Evolutionary conservation across 1,140 invertebrate genomes (phyloP), one percentile per base, ranked within the genome.

Genomic region (Oncopeltus fasciatus): DNA sequence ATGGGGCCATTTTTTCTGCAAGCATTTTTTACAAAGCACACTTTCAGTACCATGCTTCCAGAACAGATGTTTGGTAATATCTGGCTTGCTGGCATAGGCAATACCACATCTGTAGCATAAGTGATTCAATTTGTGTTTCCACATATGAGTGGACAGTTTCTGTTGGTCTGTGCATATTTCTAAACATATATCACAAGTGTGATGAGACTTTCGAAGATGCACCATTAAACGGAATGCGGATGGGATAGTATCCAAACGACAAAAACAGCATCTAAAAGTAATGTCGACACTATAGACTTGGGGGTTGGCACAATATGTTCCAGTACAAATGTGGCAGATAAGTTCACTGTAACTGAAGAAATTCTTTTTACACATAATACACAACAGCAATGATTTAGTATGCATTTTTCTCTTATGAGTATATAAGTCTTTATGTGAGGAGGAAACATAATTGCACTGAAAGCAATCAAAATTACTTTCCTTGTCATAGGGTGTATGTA

Each of bases 11-110:
- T 90, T 90, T 69, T 91, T 91, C 66, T 90, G 86, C 3, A 90
- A 70, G 73, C 89, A 92, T 69, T 81, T 83, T 72, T 89, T 89
- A 71, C 89, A 92, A 3, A 84, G 72, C 1, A 87, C 83, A 75
- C 88, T 90, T 70, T 91, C 88, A 3, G 88, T 91, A 14, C 88
- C 88, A 72, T 92, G 88, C 71, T 92, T 92, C 89, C 88, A 92
- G 71, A 90, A 90, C 43, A 91, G 73, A 76, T 92, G 88, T 69
- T 88, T 88, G 33, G 84, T 88, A 57, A 91, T 90, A 68, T 90
- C 87, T 43, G 83, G 83, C 72, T 90, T 90, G 72, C 89, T 90
- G 58, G 86, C 78, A 71, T 91, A 92, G 3, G 88, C 82, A 65
- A 91, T 87, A 26, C 84, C 85, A 73, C 88, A 91, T 43, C 86